Percentiles rank a stretch among this genome's conserved stretches.
Evolutionary conservation across 2,113 vertebrate species (phyloP).

Genomic region (Bufo gargarizans): DNA sequence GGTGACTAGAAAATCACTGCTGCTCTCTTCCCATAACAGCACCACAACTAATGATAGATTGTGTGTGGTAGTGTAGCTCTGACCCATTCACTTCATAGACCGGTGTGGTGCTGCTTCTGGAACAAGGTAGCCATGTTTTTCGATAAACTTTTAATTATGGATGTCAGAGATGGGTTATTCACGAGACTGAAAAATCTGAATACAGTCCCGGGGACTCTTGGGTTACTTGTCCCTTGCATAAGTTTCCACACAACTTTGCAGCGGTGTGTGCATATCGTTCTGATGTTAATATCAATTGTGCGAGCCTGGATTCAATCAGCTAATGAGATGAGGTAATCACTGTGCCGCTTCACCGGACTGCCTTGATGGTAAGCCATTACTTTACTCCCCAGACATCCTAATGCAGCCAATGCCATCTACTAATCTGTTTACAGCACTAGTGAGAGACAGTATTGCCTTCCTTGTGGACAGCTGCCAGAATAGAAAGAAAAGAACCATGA

Average conservation of each 20-base stretch:
- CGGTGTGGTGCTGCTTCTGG: too few species aligned
- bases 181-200: too few species aligned
- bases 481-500: neutral
- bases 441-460: slow-evolving; percentile 56
- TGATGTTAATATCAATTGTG: slow-evolving; percentile 34
- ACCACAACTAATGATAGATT: too few species aligned
- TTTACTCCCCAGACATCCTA: slow-evolving; percentile 67
- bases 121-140: too few species aligned
- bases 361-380: slow-evolving; percentile 68
- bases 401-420: slow-evolving; percentile 61
- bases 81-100: too few species aligned
- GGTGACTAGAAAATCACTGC: too few species aligned
- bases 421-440: slow-evolving; percentile 64
- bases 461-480: neutral
- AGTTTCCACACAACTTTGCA: neutral
- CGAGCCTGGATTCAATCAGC: slow-evolving; percentile 66
- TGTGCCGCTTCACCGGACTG: slow-evolving; percentile 63
- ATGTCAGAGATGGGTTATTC: too few species aligned
- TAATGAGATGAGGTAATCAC: slow-evolving; percentile 72
- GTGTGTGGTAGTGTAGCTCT: too few species aligned
- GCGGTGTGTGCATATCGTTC: neutral
- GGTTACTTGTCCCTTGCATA: too few species aligned
- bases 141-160: too few species aligned
- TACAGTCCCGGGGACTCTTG: too few species aligned
- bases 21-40: too few species aligned